A percentile compares a stretch with the other conserved stretches of the same genome.
Evolutionary conservation across 2,888 invertebrate genomes (phyloP).

Genomic region (Adineta ricciae): DNA sequence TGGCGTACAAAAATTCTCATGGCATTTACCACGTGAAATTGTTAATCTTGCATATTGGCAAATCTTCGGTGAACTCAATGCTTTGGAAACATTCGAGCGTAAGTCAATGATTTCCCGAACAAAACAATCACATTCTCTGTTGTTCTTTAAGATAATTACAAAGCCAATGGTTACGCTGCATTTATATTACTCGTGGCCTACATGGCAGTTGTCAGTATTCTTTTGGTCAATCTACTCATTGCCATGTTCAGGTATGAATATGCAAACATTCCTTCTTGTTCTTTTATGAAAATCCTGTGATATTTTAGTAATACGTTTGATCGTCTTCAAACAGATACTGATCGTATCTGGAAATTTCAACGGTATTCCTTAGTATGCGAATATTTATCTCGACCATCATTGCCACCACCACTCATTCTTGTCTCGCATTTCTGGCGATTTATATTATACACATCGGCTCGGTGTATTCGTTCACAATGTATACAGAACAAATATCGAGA

Average conservation of each 20-base stretch:
- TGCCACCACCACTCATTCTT: constrained; percentile 46
- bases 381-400: constrained; percentile 43
- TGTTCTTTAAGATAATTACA: neutral
- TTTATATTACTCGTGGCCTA: constrained; percentile 44
- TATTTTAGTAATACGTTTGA: constrained; percentile 31
- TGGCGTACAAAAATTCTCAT: neutral
- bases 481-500: neutral
- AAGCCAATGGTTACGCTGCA: constrained; percentile 37
- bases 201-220: constrained; percentile 46
- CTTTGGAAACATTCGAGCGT: neutral
- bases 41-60: neutral
- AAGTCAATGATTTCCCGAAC: too few relatives aligned
- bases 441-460: neutral
- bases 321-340: constrained; percentile 42
- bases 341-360: constrained; percentile 46
- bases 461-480: neutral
- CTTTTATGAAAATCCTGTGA: too few relatives aligned
- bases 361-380: constrained; percentile 45
- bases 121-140: too few relatives aligned
- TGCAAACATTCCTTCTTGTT: too few relatives aligned
- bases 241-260: constrained; percentile 48
- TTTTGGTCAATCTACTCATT: constrained; percentile 48
- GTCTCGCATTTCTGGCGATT: constrained; percentile 35
- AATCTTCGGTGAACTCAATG: neutral
- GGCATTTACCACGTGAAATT: constrained; percentile 1